Evolutionary conservation across 2,888 invertebrate genomes (phyloP).

Genomic region (Ommatoiulus sabulosus): DNA sequence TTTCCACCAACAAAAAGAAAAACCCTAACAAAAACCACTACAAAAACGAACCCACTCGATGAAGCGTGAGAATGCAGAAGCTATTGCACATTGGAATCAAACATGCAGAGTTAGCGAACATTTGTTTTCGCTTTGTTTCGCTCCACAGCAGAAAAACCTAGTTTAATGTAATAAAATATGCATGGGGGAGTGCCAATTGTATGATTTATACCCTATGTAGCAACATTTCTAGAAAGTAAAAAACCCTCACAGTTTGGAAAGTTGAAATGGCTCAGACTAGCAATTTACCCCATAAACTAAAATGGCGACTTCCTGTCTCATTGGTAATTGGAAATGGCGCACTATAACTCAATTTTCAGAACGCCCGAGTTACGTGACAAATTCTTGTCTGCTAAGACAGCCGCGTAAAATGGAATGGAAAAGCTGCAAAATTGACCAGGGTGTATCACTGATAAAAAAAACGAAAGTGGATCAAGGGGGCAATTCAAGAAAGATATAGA

Average conservation of each 20-base stretch:
- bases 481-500: too few species aligned
- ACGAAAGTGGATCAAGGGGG: too few species aligned
- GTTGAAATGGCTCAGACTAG: neutral
- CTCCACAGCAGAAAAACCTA: constrained; percentile 29
- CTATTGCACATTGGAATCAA: neutral
- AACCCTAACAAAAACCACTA: neutral
- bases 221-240: neutral
- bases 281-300: neutral
- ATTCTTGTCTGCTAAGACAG: neutral
- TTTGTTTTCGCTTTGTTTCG: constrained; percentile 43
- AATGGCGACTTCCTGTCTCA: constrained; percentile 40
- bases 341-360: neutral
- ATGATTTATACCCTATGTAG: constrained; percentile 19
- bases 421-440: too few species aligned
- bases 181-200: constrained; percentile 43
- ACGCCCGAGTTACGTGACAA: neutral
- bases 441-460: too few species aligned
- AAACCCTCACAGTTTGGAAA: neutral
- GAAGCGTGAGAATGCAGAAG: neutral
- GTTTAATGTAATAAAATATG: constrained; percentile 43
- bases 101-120: constrained; percentile 40
- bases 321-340: constrained; percentile 11
- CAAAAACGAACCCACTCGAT: constrained; percentile 17
- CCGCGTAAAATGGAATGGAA: neutral
- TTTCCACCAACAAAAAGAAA: neutral